These are phyloP conservation scores for Axinella damicornis DNA, from an alignment of 37 sponge, comb jelly and placozoan genomes.

Conservation along the genomic window DNA sequence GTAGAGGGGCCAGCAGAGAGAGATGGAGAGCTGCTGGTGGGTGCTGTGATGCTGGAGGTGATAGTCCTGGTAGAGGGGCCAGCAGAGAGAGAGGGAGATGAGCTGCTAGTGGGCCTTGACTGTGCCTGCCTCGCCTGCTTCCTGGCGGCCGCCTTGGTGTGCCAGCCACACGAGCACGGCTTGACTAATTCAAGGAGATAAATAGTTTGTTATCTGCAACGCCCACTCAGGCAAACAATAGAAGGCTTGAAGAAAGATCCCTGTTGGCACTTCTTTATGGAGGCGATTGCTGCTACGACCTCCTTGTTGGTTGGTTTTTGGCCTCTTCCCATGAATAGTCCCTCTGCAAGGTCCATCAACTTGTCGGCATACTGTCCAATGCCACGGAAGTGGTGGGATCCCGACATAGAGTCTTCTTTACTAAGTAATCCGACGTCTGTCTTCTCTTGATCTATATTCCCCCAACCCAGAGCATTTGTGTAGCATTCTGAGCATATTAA, in stretches of 20 bases:
- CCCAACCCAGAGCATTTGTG: too few species aligned
- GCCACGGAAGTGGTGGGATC: slow-evolving; percentile 38
- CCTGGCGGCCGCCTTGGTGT: slow-evolving; percentile 49
- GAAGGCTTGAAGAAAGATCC: slow-evolving; percentile 33
- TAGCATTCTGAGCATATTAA: too few species aligned
- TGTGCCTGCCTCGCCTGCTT: slow-evolving; percentile 49
- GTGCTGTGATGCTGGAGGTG: slow-evolving; percentile 5
- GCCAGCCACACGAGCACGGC: slow-evolving; percentile 56
- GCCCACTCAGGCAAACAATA: too few species aligned
- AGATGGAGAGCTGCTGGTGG: slow-evolving; percentile 7
- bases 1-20: not conserved
- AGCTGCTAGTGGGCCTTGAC: slow-evolving; percentile 7
- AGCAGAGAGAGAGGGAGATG: slow-evolving; percentile 1
- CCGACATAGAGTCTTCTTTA: too few species aligned
- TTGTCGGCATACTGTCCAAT: slow-evolving; percentile 49
- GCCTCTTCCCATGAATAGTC: slow-evolving; percentile 49
- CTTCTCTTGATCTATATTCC: too few species aligned
- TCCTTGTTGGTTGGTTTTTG: slow-evolving; percentile 49
- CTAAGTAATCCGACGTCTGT: not conserved
- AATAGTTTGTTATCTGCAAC: too few species aligned
- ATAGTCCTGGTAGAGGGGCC: too few species aligned
- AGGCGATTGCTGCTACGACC: slow-evolving; percentile 52
- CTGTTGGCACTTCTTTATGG: slow-evolving; percentile 45
- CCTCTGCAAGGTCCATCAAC: slow-evolving; percentile 53
- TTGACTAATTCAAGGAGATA: too few species aligned